Conservation (phyloP, 2,888 invertebrate genomes). For the Diploptera punctata region DNA sequence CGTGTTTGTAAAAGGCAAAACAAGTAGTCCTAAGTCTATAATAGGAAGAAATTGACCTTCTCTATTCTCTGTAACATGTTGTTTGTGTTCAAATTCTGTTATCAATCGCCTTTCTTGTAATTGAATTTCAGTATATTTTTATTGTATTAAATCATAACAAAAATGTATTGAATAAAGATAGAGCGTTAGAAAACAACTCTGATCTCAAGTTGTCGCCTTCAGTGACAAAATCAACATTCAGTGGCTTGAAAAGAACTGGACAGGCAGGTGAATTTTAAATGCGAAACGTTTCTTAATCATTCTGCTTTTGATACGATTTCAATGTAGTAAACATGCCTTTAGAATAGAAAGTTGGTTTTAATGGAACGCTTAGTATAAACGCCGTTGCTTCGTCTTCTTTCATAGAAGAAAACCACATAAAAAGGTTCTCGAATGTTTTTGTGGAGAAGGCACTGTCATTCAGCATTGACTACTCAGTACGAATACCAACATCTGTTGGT, state of each 20-base stretch:
- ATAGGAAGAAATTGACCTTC: too few relatives aligned
- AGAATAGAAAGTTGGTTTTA: not conserved
- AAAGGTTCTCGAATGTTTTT: not conserved
- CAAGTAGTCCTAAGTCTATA: too few relatives aligned
- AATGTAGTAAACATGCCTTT: not conserved
- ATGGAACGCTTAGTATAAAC: not conserved
- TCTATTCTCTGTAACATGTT: too few relatives aligned
- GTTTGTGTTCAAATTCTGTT: too few relatives aligned
- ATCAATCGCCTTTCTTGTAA: too few relatives aligned
- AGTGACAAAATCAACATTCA: not conserved
- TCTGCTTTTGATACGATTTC: not conserved
- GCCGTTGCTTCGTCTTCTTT: not conserved
- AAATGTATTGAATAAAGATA: too few relatives aligned
- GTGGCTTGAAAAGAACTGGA: not conserved
- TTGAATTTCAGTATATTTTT: too few relatives aligned
- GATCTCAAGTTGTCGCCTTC: not conserved
- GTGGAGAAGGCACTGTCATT: not conserved
- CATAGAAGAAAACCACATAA: not conserved
- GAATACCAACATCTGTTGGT: slow-evolving; percentile 8
- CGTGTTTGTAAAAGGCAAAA: too few relatives aligned
- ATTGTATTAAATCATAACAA: too few relatives aligned
- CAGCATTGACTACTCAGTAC: not conserved
- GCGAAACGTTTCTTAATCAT: not conserved
- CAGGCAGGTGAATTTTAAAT: not conserved
- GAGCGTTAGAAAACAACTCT: too few relatives aligned